Conservation (phyloP, 2,888 invertebrate genomes). For the Hypena proboscidalis region DNA sequence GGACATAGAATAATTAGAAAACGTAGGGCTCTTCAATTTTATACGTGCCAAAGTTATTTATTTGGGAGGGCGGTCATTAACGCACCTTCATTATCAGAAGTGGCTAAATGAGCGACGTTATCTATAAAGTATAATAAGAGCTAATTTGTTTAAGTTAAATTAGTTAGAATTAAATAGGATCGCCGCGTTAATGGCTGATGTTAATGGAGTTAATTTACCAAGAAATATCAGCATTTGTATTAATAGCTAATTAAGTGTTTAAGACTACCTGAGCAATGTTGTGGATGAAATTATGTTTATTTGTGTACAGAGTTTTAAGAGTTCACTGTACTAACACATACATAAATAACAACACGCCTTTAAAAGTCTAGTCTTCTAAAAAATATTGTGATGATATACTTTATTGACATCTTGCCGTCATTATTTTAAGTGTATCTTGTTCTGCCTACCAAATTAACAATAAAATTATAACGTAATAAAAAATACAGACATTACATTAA, state of each 20-base stretch:
- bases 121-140: conserved; percentile 19
- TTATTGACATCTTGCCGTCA: no score
- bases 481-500: no score
- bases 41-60: conserved; percentile 18
- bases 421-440: no score
- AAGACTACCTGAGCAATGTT: background rate
- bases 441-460: no score
- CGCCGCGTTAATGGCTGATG: conserved; percentile 7
- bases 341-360: no score
- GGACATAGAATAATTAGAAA: conserved; percentile 3
- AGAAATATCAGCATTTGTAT: conserved; percentile 8
- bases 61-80: conserved; percentile 19
- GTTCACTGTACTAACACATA: no score
- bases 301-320: no score
- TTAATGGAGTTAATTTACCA: conserved; percentile 14
- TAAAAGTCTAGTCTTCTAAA: no score
- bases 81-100: conserved; percentile 26
- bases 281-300: no score
- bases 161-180: conserved; percentile 14
- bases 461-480: no score
- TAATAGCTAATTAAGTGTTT: background rate
- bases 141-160: conserved; percentile 25
- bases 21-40: conserved; percentile 10
- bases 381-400: no score
- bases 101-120: conserved; percentile 23